phyloP scores from a whole-genome alignment of 2,113 vertebrate genomes.

The Eubucco bourcierii region DNA sequence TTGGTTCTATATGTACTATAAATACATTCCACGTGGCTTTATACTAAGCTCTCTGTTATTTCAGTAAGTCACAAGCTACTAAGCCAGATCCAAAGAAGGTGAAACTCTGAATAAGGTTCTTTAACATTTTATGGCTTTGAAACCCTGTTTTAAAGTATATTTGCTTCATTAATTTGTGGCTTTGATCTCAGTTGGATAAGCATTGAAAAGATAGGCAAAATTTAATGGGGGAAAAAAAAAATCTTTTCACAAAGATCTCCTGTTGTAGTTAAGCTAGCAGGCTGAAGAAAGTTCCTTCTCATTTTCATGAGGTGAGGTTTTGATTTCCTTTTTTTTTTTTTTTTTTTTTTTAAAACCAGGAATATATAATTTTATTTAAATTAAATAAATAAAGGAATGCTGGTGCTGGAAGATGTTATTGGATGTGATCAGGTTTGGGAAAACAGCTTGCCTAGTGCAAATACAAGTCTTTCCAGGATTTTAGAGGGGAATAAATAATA shows the following conservation, averaged over 20 bases:
- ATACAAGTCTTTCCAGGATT: background rate
- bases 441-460: background rate
- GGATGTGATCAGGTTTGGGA: background rate
- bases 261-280: background rate
- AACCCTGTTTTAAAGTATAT: conserved; percentile 2
- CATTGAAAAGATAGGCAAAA: conserved; percentile 5
- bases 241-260: background rate
- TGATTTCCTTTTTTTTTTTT: background rate
- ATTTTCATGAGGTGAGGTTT: background rate
- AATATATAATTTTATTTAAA: background rate
- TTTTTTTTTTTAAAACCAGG: too few species aligned
- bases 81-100: conserved; percentile 50
- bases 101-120: conserved; percentile 45
- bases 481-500: background rate
- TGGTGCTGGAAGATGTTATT: background rate
- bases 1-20: conserved; percentile 43
- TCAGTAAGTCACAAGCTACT: conserved; percentile 50
- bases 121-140: conserved; percentile 48
- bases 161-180: conserved; percentile 35
- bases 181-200: conserved; percentile 39
- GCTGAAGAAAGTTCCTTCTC: background rate
- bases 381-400: background rate
- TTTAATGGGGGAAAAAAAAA: background rate
- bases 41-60: conserved; percentile 56
- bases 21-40: conserved; percentile 60